Conservation (phyloP, 2,113 vertebrate species). For the Aptenodytes forsteri region DNA sequence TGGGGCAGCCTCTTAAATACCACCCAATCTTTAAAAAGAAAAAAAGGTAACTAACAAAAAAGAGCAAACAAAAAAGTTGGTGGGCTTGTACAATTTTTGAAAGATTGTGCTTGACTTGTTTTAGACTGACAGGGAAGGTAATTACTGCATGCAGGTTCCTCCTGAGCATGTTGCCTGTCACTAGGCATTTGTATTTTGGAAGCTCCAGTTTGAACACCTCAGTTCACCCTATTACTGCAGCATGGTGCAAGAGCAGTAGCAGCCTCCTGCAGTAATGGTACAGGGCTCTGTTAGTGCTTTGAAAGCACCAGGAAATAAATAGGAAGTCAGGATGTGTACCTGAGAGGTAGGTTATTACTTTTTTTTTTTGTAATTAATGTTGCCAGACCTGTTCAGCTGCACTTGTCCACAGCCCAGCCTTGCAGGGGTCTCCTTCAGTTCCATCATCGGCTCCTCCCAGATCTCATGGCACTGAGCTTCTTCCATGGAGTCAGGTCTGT, state of each 20-base stretch:
- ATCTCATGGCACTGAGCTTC: neutral
- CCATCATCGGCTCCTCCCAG: neutral
- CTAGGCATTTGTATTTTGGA: neutral
- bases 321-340: neutral
- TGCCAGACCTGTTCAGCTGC: neutral
- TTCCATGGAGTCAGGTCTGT: neutral
- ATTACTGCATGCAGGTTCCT: neutral
- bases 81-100: neutral
- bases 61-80: neutral
- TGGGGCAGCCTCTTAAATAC: neutral
- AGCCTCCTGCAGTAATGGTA: neutral
- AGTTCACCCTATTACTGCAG: neutral
- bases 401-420: neutral
- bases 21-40: neutral
- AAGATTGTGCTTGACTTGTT: neutral
- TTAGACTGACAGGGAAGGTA: neutral
- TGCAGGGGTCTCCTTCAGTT: neutral
- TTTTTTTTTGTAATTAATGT: neutral
- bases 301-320: neutral
- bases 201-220: neutral
- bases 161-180: conserved; percentile 13
- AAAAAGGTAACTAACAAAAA: neutral
- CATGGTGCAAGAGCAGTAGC: neutral
- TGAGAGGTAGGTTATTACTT: neutral
- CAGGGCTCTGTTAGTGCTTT: neutral